phyloP scores from a whole-genome alignment of 2,113 vertebrate genomes.

The Theropithecus gelada region DNA sequence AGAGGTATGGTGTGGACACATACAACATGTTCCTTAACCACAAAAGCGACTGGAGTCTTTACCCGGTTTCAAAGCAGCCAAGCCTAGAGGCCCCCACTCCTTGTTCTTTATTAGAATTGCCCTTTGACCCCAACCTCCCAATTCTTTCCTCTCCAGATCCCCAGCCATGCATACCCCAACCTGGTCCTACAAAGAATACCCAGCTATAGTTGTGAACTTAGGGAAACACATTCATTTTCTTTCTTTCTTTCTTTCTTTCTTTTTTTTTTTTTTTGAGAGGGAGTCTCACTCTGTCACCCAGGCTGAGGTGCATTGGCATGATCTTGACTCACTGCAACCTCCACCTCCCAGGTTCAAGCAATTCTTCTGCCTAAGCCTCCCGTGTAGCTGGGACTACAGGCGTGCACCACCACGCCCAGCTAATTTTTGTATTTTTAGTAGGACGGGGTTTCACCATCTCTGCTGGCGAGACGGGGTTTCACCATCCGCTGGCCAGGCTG shows the following conservation, averaged over 20 bases:
- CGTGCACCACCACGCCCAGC: too few species aligned
- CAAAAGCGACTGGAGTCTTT: not conserved
- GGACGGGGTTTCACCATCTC: too few species aligned
- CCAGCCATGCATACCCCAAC: not conserved
- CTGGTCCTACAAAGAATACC: not conserved
- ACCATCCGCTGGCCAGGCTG: too few species aligned
- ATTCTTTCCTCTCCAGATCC: not conserved
- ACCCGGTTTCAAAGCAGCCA: not conserved
- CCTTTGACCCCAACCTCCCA: not conserved
- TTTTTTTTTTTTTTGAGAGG: too few species aligned
- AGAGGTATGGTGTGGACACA: accelerated
- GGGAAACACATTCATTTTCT: not conserved
- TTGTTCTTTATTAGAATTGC: not conserved
- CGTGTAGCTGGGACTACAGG: too few species aligned
- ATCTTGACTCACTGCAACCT: too few species aligned
- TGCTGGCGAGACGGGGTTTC: too few species aligned
- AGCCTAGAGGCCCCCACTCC: not conserved
- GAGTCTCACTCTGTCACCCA: too few species aligned
- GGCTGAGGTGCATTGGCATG: too few species aligned
- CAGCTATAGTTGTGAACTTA: not conserved
- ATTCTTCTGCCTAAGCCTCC: too few species aligned
- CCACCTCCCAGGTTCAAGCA: too few species aligned
- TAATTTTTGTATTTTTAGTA: too few species aligned
- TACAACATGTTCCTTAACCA: not conserved
- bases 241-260: not conserved